Conservation (phyloP, 2,888 invertebrate species). For the Furcula furcula region DNA sequence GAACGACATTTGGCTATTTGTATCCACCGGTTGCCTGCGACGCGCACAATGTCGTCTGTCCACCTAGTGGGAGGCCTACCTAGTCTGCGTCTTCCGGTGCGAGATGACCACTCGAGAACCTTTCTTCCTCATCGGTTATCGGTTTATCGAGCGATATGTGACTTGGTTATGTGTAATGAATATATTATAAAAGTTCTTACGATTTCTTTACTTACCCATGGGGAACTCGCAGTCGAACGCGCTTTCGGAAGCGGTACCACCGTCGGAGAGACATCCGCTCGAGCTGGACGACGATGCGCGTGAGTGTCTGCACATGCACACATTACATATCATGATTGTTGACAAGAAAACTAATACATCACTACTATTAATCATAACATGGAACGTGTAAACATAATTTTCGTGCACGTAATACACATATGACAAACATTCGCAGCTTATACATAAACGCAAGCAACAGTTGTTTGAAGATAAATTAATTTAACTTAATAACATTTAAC, state of each 20-base stretch:
- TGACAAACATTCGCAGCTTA: neutral
- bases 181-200: too few species aligned
- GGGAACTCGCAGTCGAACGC: slow-evolving; percentile 89
- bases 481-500: neutral
- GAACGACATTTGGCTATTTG: too few species aligned
- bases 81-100: too few species aligned
- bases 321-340: slow-evolving; percentile 13
- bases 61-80: too few species aligned
- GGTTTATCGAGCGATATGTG: too few species aligned
- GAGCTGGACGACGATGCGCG: slow-evolving; percentile 92
- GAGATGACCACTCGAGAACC: too few species aligned
- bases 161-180: too few species aligned
- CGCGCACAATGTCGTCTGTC: too few species aligned
- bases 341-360: slow-evolving; percentile 2
- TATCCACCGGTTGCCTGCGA: too few species aligned
- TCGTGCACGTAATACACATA: neutral
- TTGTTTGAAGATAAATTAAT: neutral
- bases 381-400: neutral
- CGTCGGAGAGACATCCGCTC: slow-evolving; percentile 92
- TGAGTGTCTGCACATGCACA: slow-evolving; percentile 79
- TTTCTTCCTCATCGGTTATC: too few species aligned
- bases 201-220: slow-evolving; percentile 79
- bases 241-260: slow-evolving; percentile 85
- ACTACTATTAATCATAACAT: neutral
- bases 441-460: neutral